Percentiles rank a stretch among this genome's conserved stretches.
phyloP scores from a whole-genome alignment of 2,888 invertebrate species.

The Lamellibrachia satsuma region DNA sequence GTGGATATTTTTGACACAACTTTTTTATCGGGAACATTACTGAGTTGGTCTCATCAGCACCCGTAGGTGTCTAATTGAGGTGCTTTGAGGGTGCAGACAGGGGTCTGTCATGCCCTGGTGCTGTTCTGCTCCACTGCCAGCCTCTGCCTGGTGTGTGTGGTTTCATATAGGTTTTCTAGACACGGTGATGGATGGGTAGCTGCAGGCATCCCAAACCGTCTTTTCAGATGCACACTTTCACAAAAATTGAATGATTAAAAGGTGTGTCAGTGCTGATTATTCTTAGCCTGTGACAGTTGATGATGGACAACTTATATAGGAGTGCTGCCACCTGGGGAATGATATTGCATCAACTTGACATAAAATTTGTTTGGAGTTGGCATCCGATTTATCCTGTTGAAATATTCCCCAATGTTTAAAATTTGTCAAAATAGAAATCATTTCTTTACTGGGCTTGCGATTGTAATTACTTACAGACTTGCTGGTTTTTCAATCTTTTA shows the following conservation, averaged over 20 bases:
- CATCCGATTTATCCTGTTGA: background rate
- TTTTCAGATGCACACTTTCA: background rate
- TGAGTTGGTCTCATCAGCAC: background rate
- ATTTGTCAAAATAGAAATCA: background rate
- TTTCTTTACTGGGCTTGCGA: background rate
- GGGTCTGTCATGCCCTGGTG: background rate
- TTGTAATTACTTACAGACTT: background rate
- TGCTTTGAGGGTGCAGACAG: background rate
- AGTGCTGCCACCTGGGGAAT: slow-evolving; percentile 12
- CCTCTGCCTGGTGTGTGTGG: background rate
- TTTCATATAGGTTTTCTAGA: background rate
- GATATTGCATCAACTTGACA: background rate
- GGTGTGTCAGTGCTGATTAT: background rate
- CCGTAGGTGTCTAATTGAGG: slow-evolving; percentile 8
- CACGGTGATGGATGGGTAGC: background rate
- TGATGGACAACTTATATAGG: background rate
- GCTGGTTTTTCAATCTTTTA: background rate
- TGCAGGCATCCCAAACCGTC: background rate
- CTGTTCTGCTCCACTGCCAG: background rate
- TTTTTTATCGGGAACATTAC: background rate
- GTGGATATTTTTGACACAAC: background rate
- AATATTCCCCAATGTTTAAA: background rate
- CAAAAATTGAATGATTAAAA: background rate
- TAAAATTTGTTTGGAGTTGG: background rate
- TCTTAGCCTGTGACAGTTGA: background rate